Evolutionary conservation across 1,140 invertebrate genomes (phyloP).

Genomic region (Aradophagus sp.): DNA sequence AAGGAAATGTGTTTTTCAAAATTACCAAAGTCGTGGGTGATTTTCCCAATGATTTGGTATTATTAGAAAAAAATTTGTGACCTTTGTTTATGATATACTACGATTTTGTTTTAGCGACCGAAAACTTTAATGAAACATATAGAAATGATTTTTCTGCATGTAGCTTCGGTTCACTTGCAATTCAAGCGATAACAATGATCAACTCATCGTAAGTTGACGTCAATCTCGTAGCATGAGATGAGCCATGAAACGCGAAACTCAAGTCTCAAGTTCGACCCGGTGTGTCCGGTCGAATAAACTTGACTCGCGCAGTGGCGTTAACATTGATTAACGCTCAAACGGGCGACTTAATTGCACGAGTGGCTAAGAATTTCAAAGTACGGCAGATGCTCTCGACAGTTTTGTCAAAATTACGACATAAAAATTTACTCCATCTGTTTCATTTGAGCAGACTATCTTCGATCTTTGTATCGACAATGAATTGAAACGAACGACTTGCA

Average conservation of each 20-base stretch:
- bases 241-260: constrained; percentile 35
- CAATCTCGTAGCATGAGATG: constrained; percentile 22
- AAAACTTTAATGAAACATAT: no score
- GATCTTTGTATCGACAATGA: constrained; percentile 14
- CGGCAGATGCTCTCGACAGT: constrained; percentile 33
- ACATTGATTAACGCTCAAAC: constrained; percentile 54
- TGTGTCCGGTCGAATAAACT: constrained; percentile 44
- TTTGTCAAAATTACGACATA: constrained; percentile 45
- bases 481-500: no score
- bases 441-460: constrained; percentile 22
- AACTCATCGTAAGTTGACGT: constrained; percentile 18
- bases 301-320: constrained; percentile 37
- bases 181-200: constrained; percentile 23
- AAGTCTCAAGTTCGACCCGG: constrained; percentile 26
- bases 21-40: no score
- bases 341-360: constrained; percentile 46
- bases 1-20: no score
- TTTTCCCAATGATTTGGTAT: no score
- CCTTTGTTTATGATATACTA: no score
- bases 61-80: no score
- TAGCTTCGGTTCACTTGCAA: background rate
- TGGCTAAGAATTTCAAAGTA: constrained; percentile 42
- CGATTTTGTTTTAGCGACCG: no score
- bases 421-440: constrained; percentile 27
- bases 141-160: no score